These are phyloP conservation scores for Rhopalosiphum padi DNA, from an alignment of 1,140 invertebrate genomes.

Conservation along the genomic window DNA sequence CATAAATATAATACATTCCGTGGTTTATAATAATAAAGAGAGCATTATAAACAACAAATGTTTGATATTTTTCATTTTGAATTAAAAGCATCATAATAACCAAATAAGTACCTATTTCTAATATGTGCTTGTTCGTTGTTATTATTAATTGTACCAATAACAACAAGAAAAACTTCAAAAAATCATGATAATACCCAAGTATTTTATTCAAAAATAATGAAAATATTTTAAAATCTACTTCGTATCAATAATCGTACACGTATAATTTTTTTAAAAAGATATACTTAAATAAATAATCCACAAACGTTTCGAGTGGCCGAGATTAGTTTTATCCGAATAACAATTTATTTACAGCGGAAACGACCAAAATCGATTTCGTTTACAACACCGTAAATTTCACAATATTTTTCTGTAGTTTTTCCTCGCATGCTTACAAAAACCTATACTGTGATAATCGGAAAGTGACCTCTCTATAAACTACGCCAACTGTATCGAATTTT, in stretches of 20 bases:
- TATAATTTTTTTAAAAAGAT: background rate
- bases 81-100: background rate
- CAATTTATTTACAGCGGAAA: background rate
- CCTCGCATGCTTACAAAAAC: background rate
- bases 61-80: background rate
- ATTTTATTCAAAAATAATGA: background rate
- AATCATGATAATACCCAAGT: background rate
- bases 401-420: slow-evolving; percentile 9
- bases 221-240: background rate
- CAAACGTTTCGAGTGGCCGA: background rate
- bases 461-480: background rate
- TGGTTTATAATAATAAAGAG: background rate
- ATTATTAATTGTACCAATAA: background rate
- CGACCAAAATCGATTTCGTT: slow-evolving; percentile 4
- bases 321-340: slow-evolving; percentile 8
- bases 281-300: background rate
- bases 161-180: background rate
- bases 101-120: background rate
- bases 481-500: background rate
- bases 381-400: background rate
- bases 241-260: background rate
- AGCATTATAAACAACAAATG: no score
- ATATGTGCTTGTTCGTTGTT: background rate
- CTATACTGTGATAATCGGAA: background rate
- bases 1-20: background rate